Evolutionary conservation across 1,140 invertebrate genomes (phyloP), one percentile per base, ranked within the genome.

Genomic region (Hydropsyche tenuis): DNA sequence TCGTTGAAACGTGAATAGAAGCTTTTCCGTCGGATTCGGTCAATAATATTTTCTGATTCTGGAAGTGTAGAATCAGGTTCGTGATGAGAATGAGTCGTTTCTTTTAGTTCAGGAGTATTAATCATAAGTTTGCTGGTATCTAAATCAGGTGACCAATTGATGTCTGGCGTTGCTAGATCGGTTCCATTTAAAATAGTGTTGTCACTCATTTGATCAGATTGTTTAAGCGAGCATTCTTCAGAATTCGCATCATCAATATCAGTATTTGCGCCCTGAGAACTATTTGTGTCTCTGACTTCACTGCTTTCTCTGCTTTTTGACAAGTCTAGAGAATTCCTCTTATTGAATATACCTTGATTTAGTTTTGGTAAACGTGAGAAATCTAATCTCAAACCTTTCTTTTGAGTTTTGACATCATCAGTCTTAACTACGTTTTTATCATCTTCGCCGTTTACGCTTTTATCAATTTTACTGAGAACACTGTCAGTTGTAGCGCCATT

Each of bases 1-100:
- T 94, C 92, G 78, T 96, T 95, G 79, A 96, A 96, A 71, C 93
- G 87, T 3, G 90, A 91, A 79, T 95, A 96, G 82, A 94, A 96
- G 81, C 93, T 95, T 80, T 94, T 94, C 18, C 94, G 86, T 76
- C 92, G 86, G 74, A 96, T 96, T 76, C 94, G 86, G 79, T 96
- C 94, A 37, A 91, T 90, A 11, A 96, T 90, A 37, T 91, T 92
- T 79, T 94, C 93, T 45, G 86, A 81, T 77, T 86, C 85, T 14
- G 83, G 82, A 5, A 81, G 80, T 37, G 79, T 80, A 7, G 81
- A 81, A 70, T 85, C 85, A 30, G 80, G 80, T 71, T 79, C 82
- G 68, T 82, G 80, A 16, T 80, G 73, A 18, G 80, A 77, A 48
- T 79, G 77, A 14, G 18, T 45, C 51, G 48, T 66, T n/a, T 20